phyloP scores from a whole-genome alignment of 2,888 invertebrate species.

The Suillia variegata region DNA sequence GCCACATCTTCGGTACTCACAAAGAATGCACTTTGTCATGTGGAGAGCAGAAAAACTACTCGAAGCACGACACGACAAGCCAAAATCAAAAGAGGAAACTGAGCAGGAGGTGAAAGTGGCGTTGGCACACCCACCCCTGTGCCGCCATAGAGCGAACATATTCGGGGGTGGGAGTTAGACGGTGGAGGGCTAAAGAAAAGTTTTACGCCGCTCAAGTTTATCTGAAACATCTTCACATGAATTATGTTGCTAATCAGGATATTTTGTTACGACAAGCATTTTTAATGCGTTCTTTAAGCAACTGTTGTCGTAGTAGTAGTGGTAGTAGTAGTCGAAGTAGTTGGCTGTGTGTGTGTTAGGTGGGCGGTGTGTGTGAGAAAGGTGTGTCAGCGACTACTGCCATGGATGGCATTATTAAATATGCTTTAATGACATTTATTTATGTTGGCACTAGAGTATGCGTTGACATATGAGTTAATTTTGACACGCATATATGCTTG shows the following conservation, averaged over 20 bases:
- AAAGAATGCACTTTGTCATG: constrained; percentile 10
- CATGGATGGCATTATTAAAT: constrained; percentile 33
- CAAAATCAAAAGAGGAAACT: constrained; percentile 3
- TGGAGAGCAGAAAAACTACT: neutral
- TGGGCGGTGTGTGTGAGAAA: too few relatives aligned
- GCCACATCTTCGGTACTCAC: too few relatives aligned
- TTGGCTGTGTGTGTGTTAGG: neutral
- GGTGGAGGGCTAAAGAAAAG: constrained; percentile 11
- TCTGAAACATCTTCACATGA: constrained; percentile 26
- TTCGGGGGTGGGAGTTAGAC: neutral
- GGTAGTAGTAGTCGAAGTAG: neutral
- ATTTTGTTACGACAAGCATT: constrained; percentile 32
- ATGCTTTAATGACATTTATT: constrained; percentile 38
- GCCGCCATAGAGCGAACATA: neutral
- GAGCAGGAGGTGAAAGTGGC: too few relatives aligned
- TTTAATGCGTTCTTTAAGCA: constrained; percentile 24
- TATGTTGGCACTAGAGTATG: constrained; percentile 18
- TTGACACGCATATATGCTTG: neutral
- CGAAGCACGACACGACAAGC: neutral
- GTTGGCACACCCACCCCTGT: too few relatives aligned
- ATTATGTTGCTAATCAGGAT: constrained; percentile 34
- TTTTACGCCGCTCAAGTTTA: constrained; percentile 25
- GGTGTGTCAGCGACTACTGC: too few relatives aligned
- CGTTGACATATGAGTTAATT: constrained; percentile 6
- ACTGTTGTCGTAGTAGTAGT: neutral